A percentile compares a stretch with the other conserved stretches of the same genome.
Evolutionary conservation across 2,797 vertebrate genomes (phyloP).

Genomic region (Holocentrus rufus): DNA sequence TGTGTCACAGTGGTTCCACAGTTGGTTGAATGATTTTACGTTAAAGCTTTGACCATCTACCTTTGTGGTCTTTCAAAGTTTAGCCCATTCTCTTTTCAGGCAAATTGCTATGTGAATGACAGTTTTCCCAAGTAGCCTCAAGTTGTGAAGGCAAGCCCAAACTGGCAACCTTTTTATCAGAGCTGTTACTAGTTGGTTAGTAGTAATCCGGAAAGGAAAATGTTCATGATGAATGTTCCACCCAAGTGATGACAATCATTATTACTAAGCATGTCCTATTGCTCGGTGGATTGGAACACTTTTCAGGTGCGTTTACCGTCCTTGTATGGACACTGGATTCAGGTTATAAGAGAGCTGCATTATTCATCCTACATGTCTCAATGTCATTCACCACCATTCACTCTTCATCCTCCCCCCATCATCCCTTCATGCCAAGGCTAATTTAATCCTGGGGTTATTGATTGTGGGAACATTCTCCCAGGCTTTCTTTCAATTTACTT

Average conservation of each 20-base stretch:
- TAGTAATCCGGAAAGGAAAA: conserved; percentile 37
- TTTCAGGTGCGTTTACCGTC: conserved; percentile 66
- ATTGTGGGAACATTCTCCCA: conserved; percentile 81
- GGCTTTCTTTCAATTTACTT: conserved; percentile 85
- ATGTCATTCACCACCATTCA: conserved; percentile 79
- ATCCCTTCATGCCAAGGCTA: conserved; percentile 80
- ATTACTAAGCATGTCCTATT: conserved; percentile 28
- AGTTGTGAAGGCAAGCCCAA: neutral
- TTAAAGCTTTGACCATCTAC: conserved; percentile 26
- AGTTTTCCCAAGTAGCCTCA: neutral
- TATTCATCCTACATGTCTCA: conserved; percentile 80
- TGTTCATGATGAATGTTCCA: conserved; percentile 37
- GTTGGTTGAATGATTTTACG: conserved; percentile 60
- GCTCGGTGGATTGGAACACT: conserved; percentile 56
- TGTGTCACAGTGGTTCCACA: conserved; percentile 1
- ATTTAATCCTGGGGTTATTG: conserved; percentile 83
- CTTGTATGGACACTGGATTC: conserved; percentile 65
- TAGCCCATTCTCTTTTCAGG: conserved; percentile 14
- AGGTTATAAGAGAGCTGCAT: conserved; percentile 66
- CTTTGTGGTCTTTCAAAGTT: conserved; percentile 26
- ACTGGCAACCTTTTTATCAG: neutral
- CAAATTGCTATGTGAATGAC: neutral
- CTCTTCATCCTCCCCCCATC: conserved; percentile 78
- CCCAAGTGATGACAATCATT: conserved; percentile 47
- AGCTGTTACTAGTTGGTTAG: conserved; percentile 21